Evolutionary conservation across 2,113 vertebrate genomes (phyloP), one percentile per base, ranked within the genome.

Genomic region (Malurus elegans): DNA sequence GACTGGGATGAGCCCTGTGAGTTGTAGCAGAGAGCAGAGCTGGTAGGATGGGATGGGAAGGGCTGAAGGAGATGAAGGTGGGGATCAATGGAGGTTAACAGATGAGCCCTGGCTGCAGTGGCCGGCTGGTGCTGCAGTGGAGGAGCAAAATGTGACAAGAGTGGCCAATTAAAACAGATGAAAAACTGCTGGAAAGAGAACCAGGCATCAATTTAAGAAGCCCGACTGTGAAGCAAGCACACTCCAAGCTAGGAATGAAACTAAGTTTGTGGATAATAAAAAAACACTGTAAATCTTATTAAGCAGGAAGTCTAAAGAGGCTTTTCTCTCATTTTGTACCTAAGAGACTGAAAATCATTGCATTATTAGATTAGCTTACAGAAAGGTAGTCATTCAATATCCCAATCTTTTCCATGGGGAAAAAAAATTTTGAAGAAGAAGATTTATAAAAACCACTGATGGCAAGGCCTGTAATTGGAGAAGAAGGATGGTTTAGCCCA

Each of bases 281-380:
- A 92, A 96, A 93, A 81, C 80, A 86, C 73, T 73, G 71, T 80
- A 96, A 97, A 97, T 96, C 93, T 93, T 96, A 91, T 96, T 96
- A 96, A 95, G 94, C 61, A 88, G 88, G 81, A 90, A 93, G 65
- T 78, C 65, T 93, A 92, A 96, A 95, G 93, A 96, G 95, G 92
- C 92, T 96, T 96, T 97, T 96, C 89, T 79, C 87, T 90, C 50
- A 1, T 96, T 94, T 94, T 93, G 81, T 90, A 94, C 84, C 91
- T 81, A 90, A 80, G 93, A 95, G 70, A 93, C 92, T 90, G 64
- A 91, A 95, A 96, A 96, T 96, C 92, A 78, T 92, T 91, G 73
- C 48, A 3, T 86, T 91, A 93, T 95, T 94, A 96, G 74, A 96
- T 93, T 90, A 94, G 74, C 61, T 65, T 75, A 69, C 62, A 86